Evolutionary conservation across 2,113 vertebrate genomes (phyloP), one percentile per base, ranked within the genome.

Genomic region (Ondatra zibethicus): DNA sequence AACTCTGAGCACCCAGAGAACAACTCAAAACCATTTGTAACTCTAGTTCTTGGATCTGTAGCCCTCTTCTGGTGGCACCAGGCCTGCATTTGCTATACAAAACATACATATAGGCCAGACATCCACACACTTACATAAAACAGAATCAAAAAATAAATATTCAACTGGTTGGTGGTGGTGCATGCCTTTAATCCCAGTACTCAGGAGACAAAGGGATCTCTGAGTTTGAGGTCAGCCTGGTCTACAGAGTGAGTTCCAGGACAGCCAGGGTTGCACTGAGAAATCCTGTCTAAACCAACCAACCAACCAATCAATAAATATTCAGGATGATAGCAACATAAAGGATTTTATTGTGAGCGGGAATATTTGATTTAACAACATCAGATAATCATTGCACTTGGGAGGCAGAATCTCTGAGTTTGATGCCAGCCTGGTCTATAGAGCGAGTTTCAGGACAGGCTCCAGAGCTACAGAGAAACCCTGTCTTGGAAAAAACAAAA

Each of bases 321-420:
- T 33, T 5, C 70, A 7, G 23, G 82, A 31, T 27, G 86, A 73
- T 96, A 92, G 55, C 63, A 86, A 95, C 66, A 78, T 65, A 23
- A 86, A 89, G 12, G 76, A 78, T 93, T 97, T 94, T 95, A 31
- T 96, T 42, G 7, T 80, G 31, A 76, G 47, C 93, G 47, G 13
- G 50, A 95, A 1, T 92, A 88, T 84, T 81, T 84, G 47, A 89
- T 96, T 78, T 95, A 78, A 96, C 93, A 86, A 75, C 81, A 90
- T 16, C 8, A 68, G 17, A 27, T 91, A 50, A 58, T 58, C 55
- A 58, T 17, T 19, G 17, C 55, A 58, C 55, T 58, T 58, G 5
- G 55, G 55, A 58, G 55, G 55, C 55, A 58, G 55, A 58, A 58
- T 58, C 19, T 0, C 55, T 58, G 55, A 58, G 55, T 58, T 58